Evolutionary conservation across 1,140 invertebrate genomes (phyloP), one percentile per base, ranked within the genome.

Genomic region (Notospermus geniculatus): DNA sequence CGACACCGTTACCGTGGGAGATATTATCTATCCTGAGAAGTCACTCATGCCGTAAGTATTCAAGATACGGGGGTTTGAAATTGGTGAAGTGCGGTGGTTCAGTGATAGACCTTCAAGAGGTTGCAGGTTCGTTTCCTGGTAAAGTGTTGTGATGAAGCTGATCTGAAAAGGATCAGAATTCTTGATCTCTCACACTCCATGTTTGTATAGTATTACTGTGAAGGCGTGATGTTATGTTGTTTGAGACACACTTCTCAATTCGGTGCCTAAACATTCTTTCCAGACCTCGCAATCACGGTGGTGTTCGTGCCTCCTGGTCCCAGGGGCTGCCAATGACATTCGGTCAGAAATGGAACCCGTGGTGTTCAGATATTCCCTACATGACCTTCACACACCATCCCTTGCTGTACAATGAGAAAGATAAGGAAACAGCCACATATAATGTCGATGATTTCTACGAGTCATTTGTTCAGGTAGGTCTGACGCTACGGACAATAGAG

Each of bases 321-420:
- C 85, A 86, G 69, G 87, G 87, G 0, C 81, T 88, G 69, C 85
- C 88, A 1, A 70, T 90, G 23, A 80, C 86, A 1, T 83, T 91
- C 68, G 83, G 86, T 58, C 88, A 89, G 65, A 87, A 87, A 63
- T 94, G 91, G 91, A 94, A 94, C 78, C 91, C 91, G 1, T 92
- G 91, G 81, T 86, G 86, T 63, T 86, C 86, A 61, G 85, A 89
- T 54, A 88, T 92, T 65, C 91, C 91, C 0, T 91, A 87, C 78
- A 80, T 87, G 5, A 92, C 90, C 1, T 89, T 90, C 64, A 85
- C 88, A 1, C 91, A 88, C 63, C 91, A 93, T 83, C 91, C 91
- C 9, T 83, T 92, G 43, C 86, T 86, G 69, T 91, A 88, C 85
- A 87, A 90, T 75, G 88, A 88, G 1, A 75, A 78, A 52, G 77